phyloP scores from a whole-genome alignment of 30 jellyfish, hydroid and myxozoan species.

The Pseudorhiza aurosa region DNA sequence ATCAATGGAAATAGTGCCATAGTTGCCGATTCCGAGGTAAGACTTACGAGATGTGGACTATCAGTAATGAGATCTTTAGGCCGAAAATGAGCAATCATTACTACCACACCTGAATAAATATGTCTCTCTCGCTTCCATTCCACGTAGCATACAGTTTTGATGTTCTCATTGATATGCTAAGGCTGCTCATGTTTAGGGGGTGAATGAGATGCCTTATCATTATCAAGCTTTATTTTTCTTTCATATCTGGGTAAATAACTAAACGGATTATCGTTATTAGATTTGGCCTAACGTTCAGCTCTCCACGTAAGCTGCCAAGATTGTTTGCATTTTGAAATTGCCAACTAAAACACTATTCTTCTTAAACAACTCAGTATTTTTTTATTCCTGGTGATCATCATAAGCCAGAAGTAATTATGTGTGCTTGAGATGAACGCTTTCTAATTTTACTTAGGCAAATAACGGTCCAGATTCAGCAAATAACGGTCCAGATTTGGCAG shows the following conservation, averaged over 20 bases:
- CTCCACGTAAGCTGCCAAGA: too few species aligned
- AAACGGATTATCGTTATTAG: too few species aligned
- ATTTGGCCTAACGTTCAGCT: too few species aligned
- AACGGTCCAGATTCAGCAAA: slow-evolving; percentile 5
- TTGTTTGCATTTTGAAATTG: too few species aligned
- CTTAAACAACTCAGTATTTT: slow-evolving; percentile 49
- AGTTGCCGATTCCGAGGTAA: background rate
- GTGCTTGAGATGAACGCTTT: too few species aligned
- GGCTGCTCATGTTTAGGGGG: too few species aligned
- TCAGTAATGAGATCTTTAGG: background rate
- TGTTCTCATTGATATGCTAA: background rate
- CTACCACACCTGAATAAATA: background rate
- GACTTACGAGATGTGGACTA: background rate
- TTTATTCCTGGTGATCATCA: slow-evolving; percentile 57
- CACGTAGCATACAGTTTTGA: background rate
- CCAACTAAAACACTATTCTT: too few species aligned
- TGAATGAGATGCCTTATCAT: too few species aligned
- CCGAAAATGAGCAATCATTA: background rate
- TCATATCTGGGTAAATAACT: too few species aligned
- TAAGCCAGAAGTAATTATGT: too few species aligned
- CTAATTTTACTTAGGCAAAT: background rate
- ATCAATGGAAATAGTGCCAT: background rate
- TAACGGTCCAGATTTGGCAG: background rate
- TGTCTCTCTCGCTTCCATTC: background rate
- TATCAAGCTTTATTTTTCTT: too few species aligned